phyloP scores from a whole-genome alignment of 2,113 vertebrate genomes.

The Dicerorhinus sumatrensis region DNA sequence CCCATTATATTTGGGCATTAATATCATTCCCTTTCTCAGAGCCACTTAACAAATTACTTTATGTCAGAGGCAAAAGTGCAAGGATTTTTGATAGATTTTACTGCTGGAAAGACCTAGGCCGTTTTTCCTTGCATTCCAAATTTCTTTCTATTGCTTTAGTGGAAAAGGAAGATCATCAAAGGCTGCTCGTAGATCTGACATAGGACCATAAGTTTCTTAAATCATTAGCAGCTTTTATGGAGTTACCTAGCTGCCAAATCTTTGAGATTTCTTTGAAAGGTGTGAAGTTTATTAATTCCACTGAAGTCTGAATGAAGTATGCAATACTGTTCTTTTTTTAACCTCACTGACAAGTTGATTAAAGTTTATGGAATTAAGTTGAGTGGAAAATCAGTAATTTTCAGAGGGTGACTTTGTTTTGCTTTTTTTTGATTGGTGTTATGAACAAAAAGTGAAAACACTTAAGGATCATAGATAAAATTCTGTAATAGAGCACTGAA shows the following conservation, averaged over 20 bases:
- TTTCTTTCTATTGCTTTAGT: not conserved
- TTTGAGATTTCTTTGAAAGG: constrained; percentile 32
- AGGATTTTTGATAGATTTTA: not conserved
- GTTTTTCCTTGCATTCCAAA: not conserved
- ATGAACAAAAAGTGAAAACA: not conserved
- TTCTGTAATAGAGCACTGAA: not conserved
- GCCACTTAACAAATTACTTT: not conserved
- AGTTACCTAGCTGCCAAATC: not conserved
- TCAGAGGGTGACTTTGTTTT: not conserved
- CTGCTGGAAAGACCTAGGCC: not conserved
- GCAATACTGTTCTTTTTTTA: not conserved
- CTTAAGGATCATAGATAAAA: not conserved
- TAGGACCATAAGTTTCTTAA: not conserved
- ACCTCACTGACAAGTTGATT: not conserved
- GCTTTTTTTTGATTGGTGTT: not conserved
- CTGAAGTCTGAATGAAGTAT: not conserved
- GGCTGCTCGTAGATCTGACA: not conserved
- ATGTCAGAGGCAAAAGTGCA: not conserved
- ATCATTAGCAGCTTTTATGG: not conserved
- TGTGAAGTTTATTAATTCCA: not conserved
- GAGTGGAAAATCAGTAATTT: not conserved
- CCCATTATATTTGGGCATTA: not conserved
- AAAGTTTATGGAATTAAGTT: not conserved
- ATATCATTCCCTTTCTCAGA: not conserved
- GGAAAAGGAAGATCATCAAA: not conserved